Evolutionary conservation across 2,888 invertebrate species (phyloP), one percentile per base, ranked within the genome.

Genomic region (Cryptocephalus moraei): DNA sequence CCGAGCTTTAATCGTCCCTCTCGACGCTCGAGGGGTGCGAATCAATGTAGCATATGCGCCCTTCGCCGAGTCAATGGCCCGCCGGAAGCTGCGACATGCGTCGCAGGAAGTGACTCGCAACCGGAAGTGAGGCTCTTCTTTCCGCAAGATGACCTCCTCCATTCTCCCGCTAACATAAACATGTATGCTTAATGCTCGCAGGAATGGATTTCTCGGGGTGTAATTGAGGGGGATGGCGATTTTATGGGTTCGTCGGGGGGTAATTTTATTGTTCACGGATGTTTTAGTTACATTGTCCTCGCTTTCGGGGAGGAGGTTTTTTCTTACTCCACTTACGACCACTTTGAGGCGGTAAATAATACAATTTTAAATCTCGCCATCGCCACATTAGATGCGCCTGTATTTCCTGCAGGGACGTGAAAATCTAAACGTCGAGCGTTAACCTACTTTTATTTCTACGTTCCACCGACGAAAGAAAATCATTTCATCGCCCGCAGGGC

Each of bases 1-100:
- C 45, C 39, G 44, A 43, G 46, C 46, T 43, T 44, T 39, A 52
- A 54, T 53, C 51, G 54, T 49, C 56, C 55, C 50, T 50, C 52
- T 55, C 50, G 53, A 51, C 31, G 47, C 43, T 48, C 45, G 42
- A 50, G 55, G 61, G 62, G 59, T 59, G 59, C 47, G 58, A 62
- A 56, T 62, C 59, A 62, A 61, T 62, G 60, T 60, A 62, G 60
- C 62, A 61, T 60, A 62, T 56, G 58, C 36, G 4, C 49, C 50
- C 46, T 64, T 62, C 58, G 62, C 63, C 60, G 62, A 66, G 65
- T 65, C 65, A 64, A 66, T 65, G 64, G 62, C 50, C 51, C 32
- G 54, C 58, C 60, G 66, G 66, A 67, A 63, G 57, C 51, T 47
- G 45, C 55, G 57, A 61, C 64, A 63, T 61, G 61, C 61, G 62